A percentile compares a stretch with the other conserved stretches of the same genome.
phyloP scores from a whole-genome alignment of 2,888 invertebrate genomes.

The Erebia aethiops region DNA sequence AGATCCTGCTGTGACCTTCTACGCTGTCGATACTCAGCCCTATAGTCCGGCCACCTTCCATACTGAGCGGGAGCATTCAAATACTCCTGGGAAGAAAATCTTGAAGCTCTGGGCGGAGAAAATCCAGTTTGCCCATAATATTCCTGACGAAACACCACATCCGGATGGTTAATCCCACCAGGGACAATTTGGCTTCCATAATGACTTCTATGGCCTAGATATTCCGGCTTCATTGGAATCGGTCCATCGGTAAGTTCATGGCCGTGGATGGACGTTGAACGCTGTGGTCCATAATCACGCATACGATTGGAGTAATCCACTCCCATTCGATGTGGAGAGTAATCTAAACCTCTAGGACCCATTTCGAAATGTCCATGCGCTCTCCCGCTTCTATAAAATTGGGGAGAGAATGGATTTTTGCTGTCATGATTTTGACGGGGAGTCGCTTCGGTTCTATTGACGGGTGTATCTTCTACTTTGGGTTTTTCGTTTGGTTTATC shows the following conservation, averaged over 20 bases:
- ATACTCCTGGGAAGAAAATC: slow-evolving; percentile 80
- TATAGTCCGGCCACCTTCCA: slow-evolving; percentile 72
- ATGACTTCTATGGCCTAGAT: slow-evolving; percentile 67
- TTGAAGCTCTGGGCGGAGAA: slow-evolving; percentile 68
- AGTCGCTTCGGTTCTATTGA: slow-evolving; percentile 49
- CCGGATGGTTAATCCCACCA: slow-evolving; percentile 70
- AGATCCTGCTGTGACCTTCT: slow-evolving; percentile 78
- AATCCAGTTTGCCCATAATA: slow-evolving; percentile 71
- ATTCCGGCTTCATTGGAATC: slow-evolving; percentile 64
- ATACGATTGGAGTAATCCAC: slow-evolving; percentile 69
- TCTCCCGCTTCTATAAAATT: slow-evolving; percentile 66
- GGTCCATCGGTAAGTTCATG: slow-evolving; percentile 75
- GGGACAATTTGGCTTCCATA: slow-evolving; percentile 72
- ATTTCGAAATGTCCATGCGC: slow-evolving; percentile 78
- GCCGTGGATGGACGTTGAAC: slow-evolving; percentile 77
- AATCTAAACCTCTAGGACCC: slow-evolving; percentile 76
- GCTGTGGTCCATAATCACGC: slow-evolving; percentile 72
- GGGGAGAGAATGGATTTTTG: slow-evolving; percentile 75
- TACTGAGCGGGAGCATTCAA: slow-evolving; percentile 72
- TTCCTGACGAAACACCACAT: slow-evolving; percentile 75
- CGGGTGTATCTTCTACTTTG: slow-evolving; percentile 50
- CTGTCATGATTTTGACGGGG: slow-evolving; percentile 60
- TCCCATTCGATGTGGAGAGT: slow-evolving; percentile 75
- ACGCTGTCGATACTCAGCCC: slow-evolving; percentile 73
- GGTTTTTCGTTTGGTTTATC: slow-evolving; percentile 50